These are phyloP conservation scores for Andrena dorsata DNA, from an alignment of 2,888 invertebrate genomes.

Conservation along the genomic window DNA sequence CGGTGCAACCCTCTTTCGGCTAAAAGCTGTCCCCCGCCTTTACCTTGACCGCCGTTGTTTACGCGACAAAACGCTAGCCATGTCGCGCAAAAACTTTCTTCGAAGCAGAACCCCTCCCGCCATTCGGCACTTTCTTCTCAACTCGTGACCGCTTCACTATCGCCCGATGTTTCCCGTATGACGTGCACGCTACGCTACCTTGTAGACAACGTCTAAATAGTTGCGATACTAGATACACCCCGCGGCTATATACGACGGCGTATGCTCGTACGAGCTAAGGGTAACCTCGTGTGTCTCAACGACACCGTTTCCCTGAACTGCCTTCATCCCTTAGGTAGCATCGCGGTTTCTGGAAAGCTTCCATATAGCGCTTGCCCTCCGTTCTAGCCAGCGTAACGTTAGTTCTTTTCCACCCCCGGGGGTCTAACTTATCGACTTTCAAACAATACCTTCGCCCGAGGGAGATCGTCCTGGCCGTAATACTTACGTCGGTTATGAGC, in stretches of 20 bases:
- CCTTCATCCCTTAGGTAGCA: constrained; percentile 62
- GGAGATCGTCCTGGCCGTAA: constrained; percentile 47
- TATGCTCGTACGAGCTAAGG: constrained; percentile 11
- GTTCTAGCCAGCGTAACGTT: constrained; percentile 14
- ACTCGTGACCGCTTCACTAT: background rate
- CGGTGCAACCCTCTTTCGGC: constrained; percentile 23
- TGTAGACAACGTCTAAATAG: constrained; percentile 22
- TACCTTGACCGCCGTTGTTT: constrained; percentile 60
- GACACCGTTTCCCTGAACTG: constrained; percentile 58
- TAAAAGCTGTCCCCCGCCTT: constrained; percentile 19
- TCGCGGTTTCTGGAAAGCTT: constrained; percentile 55
- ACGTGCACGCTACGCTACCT: background rate
- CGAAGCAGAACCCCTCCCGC: background rate
- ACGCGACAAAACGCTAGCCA: constrained; percentile 44
- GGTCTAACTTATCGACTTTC: constrained; percentile 68
- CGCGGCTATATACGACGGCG: constrained; percentile 12
- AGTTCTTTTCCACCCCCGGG: constrained; percentile 26
- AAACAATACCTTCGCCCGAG: constrained; percentile 65
- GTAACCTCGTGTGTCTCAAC: constrained; percentile 23
- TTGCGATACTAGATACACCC: constrained; percentile 28
- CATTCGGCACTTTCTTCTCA: background rate
- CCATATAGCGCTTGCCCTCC: constrained; percentile 13
- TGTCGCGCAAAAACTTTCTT: constrained; percentile 7
- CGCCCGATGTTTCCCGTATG: background rate
- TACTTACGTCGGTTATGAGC: constrained; percentile 58